These are phyloP conservation scores for Campoplex capitator DNA, from an alignment of 2,888 invertebrate genomes.

Conservation along the genomic window DNA sequence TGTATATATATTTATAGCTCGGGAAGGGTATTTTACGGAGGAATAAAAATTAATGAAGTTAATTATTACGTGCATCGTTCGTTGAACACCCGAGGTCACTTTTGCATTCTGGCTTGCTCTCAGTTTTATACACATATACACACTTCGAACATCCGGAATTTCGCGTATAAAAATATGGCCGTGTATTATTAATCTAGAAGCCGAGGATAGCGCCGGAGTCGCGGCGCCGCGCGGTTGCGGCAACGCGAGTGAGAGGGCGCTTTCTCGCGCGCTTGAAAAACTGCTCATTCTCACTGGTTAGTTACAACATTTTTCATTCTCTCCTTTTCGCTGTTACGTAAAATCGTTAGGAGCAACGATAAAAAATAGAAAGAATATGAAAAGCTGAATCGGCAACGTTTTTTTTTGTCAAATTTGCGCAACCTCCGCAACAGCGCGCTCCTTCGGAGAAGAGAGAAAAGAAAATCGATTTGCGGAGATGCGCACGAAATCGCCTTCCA, in stretches of 20 bases:
- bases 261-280: conserved; percentile 42
- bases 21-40: conserved; percentile 63
- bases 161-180: not conserved
- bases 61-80: conserved; percentile 72
- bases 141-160: not conserved
- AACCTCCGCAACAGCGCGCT: not conserved
- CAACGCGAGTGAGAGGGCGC: conserved; percentile 6
- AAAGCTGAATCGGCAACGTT: conserved; percentile 1
- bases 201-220: conserved; percentile 34
- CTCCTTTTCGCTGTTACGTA: not conserved
- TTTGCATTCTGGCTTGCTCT: conserved; percentile 46
- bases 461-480: conserved; percentile 25
- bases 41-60: conserved; percentile 74
- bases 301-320: not conserved
- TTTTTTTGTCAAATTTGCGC: conserved; percentile 33
- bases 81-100: conserved; percentile 69
- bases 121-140: conserved; percentile 23
- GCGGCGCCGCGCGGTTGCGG: conserved; percentile 8
- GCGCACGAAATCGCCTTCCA: conserved; percentile 4
- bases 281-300: conserved; percentile 18
- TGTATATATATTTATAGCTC: conserved; percentile 2
- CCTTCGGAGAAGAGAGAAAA: not conserved
- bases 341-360: not conserved
- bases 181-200: not conserved
- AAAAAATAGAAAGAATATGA: not conserved